These are phyloP conservation scores for Laupala kohalensis DNA, from an alignment of 1,140 invertebrate genomes.

Conservation along the genomic window DNA sequence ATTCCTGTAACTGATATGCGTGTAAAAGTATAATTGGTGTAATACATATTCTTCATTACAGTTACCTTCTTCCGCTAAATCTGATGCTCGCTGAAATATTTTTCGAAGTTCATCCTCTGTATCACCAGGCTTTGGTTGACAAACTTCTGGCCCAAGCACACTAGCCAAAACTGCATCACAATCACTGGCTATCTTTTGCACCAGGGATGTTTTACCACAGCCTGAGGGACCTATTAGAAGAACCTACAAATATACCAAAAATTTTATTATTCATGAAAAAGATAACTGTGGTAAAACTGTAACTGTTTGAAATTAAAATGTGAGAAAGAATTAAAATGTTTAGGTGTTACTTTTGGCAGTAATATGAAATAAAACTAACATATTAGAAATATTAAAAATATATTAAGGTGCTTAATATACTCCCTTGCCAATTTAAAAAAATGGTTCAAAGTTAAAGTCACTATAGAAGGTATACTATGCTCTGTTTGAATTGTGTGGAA, in stretches of 20 bases:
- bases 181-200: conserved; percentile 1
- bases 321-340: background rate
- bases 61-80: conserved; percentile 21
- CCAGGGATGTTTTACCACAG: conserved; percentile 13
- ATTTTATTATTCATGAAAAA: background rate
- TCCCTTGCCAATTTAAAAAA: too few relatives aligned
- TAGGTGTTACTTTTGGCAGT: background rate
- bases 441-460: too few relatives aligned
- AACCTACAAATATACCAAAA: background rate
- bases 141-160: conserved; percentile 7
- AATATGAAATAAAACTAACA: background rate
- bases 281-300: background rate
- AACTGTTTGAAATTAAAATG: background rate
- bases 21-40: too few relatives aligned
- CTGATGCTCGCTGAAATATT: conserved; percentile 27
- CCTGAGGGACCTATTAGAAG: conserved; percentile 10
- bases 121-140: conserved; percentile 27
- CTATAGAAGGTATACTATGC: too few relatives aligned
- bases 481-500: too few relatives aligned
- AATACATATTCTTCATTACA: too few relatives aligned
- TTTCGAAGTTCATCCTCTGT: conserved; percentile 27
- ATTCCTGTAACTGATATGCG: too few relatives aligned
- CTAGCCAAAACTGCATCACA: background rate
- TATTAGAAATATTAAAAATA: background rate
- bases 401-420: background rate